A percentile compares a stretch with the other conserved stretches of the same genome.
These are phyloP conservation scores for Drosophila chauvacae DNA, from an alignment of 1,140 invertebrate genomes.

Conservation along the genomic window DNA sequence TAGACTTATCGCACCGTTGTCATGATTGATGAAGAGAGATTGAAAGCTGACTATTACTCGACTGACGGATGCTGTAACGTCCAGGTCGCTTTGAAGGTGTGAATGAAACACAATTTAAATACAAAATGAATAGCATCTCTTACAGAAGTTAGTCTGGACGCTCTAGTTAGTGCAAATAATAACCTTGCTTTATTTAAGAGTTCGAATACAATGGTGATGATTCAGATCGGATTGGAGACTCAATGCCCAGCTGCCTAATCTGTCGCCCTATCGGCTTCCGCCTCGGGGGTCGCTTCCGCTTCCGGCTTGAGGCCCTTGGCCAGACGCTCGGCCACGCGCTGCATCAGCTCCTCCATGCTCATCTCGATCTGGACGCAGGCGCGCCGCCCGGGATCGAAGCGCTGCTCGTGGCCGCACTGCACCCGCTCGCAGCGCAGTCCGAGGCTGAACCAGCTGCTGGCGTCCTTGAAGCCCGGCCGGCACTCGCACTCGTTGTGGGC, in stretches of 20 bases:
- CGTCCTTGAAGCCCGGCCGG: slow-evolving; percentile 66
- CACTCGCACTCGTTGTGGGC: slow-evolving; percentile 74
- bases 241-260: neutral
- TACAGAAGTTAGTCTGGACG: neutral
- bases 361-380: slow-evolving; percentile 76
- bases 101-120: neutral
- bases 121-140: neutral
- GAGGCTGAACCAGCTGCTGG: slow-evolving; percentile 70
- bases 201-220: slow-evolving; percentile 4
- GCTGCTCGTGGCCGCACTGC: slow-evolving; percentile 69
- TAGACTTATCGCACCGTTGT: slow-evolving; percentile 5
- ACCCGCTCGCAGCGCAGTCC: slow-evolving; percentile 68
- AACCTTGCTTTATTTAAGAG: slow-evolving; percentile 30
- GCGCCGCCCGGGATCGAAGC: slow-evolving; percentile 56
- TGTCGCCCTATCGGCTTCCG: slow-evolving; percentile 9
- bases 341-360: slow-evolving; percentile 81
- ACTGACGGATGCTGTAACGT: no score
- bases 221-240: slow-evolving; percentile 1
- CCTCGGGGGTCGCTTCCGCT: slow-evolving; percentile 19
- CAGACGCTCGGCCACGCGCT: slow-evolving; percentile 66
- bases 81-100: neutral
- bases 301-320: slow-evolving; percentile 52
- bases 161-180: neutral
- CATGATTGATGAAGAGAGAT: neutral
- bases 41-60: neutral